Conservation (phyloP, 2,888 invertebrate genomes). For the Caenorhabditis sp. region DNA sequence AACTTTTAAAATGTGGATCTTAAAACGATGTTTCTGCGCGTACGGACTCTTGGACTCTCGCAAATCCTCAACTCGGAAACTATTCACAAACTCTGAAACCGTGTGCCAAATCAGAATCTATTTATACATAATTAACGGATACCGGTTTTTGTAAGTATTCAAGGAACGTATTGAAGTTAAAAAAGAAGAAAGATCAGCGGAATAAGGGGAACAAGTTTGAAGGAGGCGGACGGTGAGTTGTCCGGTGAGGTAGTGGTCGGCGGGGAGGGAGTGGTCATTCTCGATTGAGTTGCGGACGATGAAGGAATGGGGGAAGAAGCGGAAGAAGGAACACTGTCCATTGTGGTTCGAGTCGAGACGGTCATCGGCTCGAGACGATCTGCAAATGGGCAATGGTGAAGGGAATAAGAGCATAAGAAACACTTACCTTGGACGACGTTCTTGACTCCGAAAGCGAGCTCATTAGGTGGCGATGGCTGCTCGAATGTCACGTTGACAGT, state of each 20-base stretch:
- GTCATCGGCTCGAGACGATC: constrained; percentile 55
- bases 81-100: neutral
- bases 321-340: neutral
- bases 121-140: constrained; percentile 17
- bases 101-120: constrained; percentile 4
- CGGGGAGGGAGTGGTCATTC: constrained; percentile 4
- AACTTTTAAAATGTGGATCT: too few relatives aligned
- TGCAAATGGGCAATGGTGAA: constrained; percentile 8
- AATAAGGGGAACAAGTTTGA: neutral
- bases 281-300: neutral
- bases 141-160: constrained; percentile 25
- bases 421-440: constrained; percentile 51
- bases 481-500: constrained; percentile 62
- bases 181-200: constrained; percentile 13
- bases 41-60: too few relatives aligned
- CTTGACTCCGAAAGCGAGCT: constrained; percentile 62
- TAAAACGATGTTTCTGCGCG: too few relatives aligned
- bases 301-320: neutral
- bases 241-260: constrained; percentile 26
- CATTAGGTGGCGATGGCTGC: constrained; percentile 31
- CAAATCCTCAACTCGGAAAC: constrained; percentile 9
- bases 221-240: constrained; percentile 9
- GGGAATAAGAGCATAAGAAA: neutral
- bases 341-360: constrained; percentile 23
- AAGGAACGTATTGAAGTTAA: neutral